phyloP scores from a whole-genome alignment of 2,888 invertebrate species.

The Ornithoptera priamus region DNA sequence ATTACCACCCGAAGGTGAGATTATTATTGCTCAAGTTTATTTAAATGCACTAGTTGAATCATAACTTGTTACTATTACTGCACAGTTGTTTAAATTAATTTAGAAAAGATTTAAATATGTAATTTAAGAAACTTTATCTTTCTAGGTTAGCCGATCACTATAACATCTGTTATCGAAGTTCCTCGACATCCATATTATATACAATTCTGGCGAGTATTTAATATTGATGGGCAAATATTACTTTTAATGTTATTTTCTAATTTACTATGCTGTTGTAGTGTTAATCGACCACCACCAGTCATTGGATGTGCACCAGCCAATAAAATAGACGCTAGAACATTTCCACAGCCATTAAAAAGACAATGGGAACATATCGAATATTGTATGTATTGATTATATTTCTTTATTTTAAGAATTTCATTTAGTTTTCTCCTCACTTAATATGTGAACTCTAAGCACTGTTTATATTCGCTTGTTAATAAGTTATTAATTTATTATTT shows the following conservation, averaged over 20 bases:
- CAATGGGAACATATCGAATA: conserved; percentile 32
- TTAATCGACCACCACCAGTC: conserved; percentile 26
- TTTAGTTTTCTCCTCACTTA: neutral
- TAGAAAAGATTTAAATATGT: too few relatives aligned
- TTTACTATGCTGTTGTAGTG: conserved; percentile 21
- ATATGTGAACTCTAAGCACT: neutral
- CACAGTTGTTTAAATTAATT: neutral
- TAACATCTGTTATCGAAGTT: too few relatives aligned
- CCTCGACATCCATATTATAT: too few relatives aligned
- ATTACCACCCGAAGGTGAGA: conserved; percentile 37
- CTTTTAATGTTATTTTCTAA: neutral
- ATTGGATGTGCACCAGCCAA: conserved; percentile 31
- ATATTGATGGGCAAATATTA: neutral
- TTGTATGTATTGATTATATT: conserved; percentile 30
- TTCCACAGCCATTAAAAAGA: conserved; percentile 32
- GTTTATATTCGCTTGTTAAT: neutral
- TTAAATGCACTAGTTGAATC: neutral
- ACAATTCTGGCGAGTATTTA: conserved; percentile 14
- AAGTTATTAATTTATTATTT: too few relatives aligned
- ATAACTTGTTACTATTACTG: neutral
- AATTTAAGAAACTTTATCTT: too few relatives aligned
- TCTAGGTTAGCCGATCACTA: too few relatives aligned
- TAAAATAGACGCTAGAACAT: conserved; percentile 29
- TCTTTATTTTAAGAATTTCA: neutral
- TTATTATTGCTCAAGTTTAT: neutral